Percentiles rank a stretch among this genome's conserved stretches.
phyloP scores from a whole-genome alignment of 2,797 vertebrate genomes.

The Bradypodion pumilum region DNA sequence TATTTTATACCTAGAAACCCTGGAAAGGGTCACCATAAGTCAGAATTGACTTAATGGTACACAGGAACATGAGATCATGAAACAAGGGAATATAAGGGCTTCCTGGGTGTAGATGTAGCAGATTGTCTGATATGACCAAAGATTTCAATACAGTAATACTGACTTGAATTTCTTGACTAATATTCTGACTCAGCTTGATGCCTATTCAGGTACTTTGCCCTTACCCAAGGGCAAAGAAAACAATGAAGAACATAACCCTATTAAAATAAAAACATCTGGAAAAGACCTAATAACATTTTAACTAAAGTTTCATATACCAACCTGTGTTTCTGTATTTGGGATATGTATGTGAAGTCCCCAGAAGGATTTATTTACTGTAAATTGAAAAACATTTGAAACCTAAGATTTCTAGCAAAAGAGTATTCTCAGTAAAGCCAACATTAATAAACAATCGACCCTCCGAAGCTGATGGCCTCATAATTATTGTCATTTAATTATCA shows the following conservation, averaged over 20 bases:
- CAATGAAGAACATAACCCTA: not conserved
- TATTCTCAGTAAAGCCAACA: slow-evolving; percentile 32
- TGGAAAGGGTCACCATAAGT: too few species aligned
- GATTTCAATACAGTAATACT: not conserved
- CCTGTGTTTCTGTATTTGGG: not conserved
- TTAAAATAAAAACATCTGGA: slow-evolving; percentile 5
- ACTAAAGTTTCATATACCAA: slow-evolving; percentile 11
- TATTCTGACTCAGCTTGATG: not conserved
- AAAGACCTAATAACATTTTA: slow-evolving; percentile 28
- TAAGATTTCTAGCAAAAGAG: slow-evolving; percentile 41
- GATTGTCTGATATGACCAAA: not conserved
- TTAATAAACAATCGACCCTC: slow-evolving; percentile 51
- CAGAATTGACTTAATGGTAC: too few species aligned
- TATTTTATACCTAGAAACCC: too few species aligned
- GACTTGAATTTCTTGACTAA: not conserved
- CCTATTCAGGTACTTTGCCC: too few species aligned
- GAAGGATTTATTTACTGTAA: slow-evolving; percentile 38
- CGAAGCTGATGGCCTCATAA: slow-evolving; percentile 69
- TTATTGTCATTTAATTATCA: slow-evolving; percentile 75
- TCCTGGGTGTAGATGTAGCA: not conserved
- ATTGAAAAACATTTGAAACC: slow-evolving; percentile 35
- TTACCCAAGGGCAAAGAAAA: slow-evolving; percentile 19
- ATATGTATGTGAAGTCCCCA: slow-evolving; percentile 36
- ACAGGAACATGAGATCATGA: not conserved
- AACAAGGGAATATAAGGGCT: not conserved